phyloP scores from a whole-genome alignment of 1,140 invertebrate species.

The Zaprionus gabonicus region DNA sequence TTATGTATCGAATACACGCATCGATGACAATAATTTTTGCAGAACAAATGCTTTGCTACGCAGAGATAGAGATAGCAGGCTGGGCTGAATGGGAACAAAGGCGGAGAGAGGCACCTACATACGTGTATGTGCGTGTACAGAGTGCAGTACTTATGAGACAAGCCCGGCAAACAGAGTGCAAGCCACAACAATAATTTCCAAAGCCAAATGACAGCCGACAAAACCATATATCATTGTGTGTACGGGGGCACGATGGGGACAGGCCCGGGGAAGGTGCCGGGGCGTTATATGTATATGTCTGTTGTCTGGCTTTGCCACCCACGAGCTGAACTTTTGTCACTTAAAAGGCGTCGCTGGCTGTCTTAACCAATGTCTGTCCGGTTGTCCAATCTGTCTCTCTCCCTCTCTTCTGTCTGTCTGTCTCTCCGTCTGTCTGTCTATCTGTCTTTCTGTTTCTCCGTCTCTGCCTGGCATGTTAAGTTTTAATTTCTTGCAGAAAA shows the following conservation, averaged over 20 bases:
- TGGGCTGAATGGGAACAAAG: neutral
- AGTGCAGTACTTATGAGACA: conserved; percentile 30
- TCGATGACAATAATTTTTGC: conserved; percentile 8
- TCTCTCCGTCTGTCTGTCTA: conserved; percentile 14
- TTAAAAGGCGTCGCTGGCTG: conserved; percentile 73
- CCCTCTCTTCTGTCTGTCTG: conserved; percentile 17
- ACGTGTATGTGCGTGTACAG: neutral
- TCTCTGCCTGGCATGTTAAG: conserved; percentile 37
- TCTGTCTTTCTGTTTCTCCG: too few relatives aligned
- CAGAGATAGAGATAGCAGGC: neutral
- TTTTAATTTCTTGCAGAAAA: conserved; percentile 65
- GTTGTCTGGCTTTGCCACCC: conserved; percentile 74
- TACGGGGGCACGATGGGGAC: conserved; percentile 48
- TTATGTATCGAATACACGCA: conserved; percentile 1
- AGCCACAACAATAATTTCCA: conserved; percentile 78
- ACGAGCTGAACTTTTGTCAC: conserved; percentile 81
- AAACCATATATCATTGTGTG: conserved; percentile 80
- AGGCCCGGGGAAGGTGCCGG: neutral
- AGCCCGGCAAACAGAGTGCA: conserved; percentile 61
- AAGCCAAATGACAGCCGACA: conserved; percentile 81
- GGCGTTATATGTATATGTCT: conserved; percentile 30
- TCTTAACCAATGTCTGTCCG: conserved; percentile 67
- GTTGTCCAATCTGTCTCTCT: conserved; percentile 18
- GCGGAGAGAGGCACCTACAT: neutral
- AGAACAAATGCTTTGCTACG: neutral